These are phyloP conservation scores for Agrilus cyanescens DNA, from an alignment of 2,888 invertebrate species.

Conservation along the genomic window DNA sequence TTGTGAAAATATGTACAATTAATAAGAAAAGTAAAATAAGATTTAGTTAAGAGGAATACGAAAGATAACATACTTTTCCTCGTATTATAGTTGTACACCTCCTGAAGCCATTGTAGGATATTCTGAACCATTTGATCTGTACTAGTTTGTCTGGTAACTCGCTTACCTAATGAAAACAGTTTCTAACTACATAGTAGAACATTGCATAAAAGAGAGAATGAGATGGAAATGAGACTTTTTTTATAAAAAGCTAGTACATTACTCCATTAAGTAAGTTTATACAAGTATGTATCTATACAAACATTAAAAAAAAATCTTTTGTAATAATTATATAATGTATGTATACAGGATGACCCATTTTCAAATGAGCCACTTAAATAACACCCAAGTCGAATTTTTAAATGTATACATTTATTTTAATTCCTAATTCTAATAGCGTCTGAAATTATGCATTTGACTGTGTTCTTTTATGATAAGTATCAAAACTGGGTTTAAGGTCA, in stretches of 20 bases:
- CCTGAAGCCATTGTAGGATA: conserved; percentile 64
- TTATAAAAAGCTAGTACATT: background rate
- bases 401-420: no score
- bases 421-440: no score
- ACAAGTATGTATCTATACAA: background rate
- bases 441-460: no score
- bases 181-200: conserved; percentile 1
- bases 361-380: no score
- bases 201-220: background rate
- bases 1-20: no score
- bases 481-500: no score
- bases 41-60: no score
- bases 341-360: no score
- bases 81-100: conserved; percentile 50
- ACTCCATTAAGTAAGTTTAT: background rate
- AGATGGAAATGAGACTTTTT: background rate
- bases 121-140: conserved; percentile 64
- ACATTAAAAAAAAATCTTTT: conserved; percentile 4
- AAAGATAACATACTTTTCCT: conserved; percentile 36
- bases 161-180: conserved; percentile 15
- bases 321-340: background rate
- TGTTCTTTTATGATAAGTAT: no score
- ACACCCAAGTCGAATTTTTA: no score
- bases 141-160: conserved; percentile 40
- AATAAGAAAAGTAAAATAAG: no score